Base-by-base conservation (phyloP, 2,888 invertebrate species). In the Dynastes hyllus region DNA sequence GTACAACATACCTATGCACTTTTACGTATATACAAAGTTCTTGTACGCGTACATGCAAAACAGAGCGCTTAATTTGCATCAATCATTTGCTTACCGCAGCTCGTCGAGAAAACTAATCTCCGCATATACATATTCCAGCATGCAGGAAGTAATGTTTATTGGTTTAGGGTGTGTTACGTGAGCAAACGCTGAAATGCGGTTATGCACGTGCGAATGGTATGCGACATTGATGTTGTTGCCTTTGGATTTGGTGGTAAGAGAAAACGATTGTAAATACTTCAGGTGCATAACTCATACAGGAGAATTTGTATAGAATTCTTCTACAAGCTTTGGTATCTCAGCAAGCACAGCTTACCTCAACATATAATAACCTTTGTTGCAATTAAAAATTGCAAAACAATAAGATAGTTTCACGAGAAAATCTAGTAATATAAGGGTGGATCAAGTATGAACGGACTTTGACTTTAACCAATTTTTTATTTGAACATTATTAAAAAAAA, bases 161-260 rank as follows among this genome's bases (percentile, higher is more conserved):
- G 51, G 69, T 69, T 69, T 69, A 69, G 69, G 69, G 69, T 69
- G 69, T 69, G 51, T 69, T 69, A 69, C 69, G 69, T 51, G 69
- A 69, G 69, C 11, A 51, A 69, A 69, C 51, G 69, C 69, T 51
- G 69, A 69, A 69, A 69, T 51, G 51, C 27, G 50, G 11, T 51
- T 51, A 51, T 40, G 32, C 5, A 51, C 13, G 51, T 8, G 37
- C 22, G 5, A 40, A 45, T 40, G 50, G 69, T 51, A 51, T 69
- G 51, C 51, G 27, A 45, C 27, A 13, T 51, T 50, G 50, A 50
- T 69, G 22, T 22, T 22, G 69, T 13, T 51, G 51, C 51, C 13
- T 27, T 51, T 50, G 50, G 51, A 51, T 69, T 69, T 53, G 45
- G 2, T 11, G 45, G 45, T 8, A 45, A 45, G 11, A 45, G 45